Base-by-base conservation (phyloP, 2,888 invertebrate genomes). In the Caenorhabditis macrosperma region DNA sequence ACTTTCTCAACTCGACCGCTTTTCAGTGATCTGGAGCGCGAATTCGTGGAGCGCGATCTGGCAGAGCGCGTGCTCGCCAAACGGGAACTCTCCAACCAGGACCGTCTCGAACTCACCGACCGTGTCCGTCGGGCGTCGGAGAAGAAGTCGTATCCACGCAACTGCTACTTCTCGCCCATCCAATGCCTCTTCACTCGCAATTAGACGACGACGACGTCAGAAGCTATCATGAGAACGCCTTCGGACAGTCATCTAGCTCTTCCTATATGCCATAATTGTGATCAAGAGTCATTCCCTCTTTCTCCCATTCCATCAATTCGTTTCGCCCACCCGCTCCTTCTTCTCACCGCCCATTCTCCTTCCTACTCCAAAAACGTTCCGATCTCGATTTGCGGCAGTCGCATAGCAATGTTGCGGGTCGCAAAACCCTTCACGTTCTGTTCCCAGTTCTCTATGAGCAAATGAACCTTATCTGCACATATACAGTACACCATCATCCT, bases 151-250 rank as follows among this genome's bases (percentile, higher is more conserved):
- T 87, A 87, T 59, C 87, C 87, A 22, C 55, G 87, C 28, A 87
- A 86, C 67, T 87, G 87, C 78, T 87, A 87, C 84, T 87, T 87
- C 80, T 86, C 86, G 30, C 87, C 87, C 15, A 87, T 87, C 38
- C 87, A 87, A 63, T 87, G 87, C 60, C 81, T 86, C n/a, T 84
- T 86, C 80, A 86, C 86, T 9, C 68, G 85, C 38, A 72, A 71
- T 28, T 81, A 76, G 61, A 50, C 22, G 9, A 5, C n/a, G 30
- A 15, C 9, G 46, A 28, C 10, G n/a, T 22, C 33, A 15, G 20
- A 33, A 44, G 7, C 17, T 12, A 10, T 20, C 6, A n/a, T n/a
- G n/a, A n/a, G 20, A 30, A 12, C 50, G 46, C 26, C 55, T 20
- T 26, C 50, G 33, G 41, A 28, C 28, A 28, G 35, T 52, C 59